Evolutionary conservation across 2,888 invertebrate species (phyloP).

Genomic region (Portevinia maculata): DNA sequence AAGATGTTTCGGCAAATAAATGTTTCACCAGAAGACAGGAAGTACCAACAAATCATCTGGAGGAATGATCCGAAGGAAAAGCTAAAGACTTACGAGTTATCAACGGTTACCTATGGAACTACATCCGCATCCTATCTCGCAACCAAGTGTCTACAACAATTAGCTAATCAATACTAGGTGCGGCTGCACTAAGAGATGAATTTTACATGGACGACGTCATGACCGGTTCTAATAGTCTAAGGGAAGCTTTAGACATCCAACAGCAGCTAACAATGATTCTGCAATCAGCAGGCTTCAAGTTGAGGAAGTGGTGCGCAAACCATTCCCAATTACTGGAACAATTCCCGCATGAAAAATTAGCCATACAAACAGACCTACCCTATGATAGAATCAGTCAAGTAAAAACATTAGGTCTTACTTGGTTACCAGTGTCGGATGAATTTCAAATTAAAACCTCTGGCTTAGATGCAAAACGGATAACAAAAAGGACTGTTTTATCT

Average conservation of each 20-base stretch:
- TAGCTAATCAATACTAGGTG: neutral
- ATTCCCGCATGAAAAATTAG: neutral
- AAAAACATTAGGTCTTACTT: conserved; percentile 2
- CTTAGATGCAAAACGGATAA: neutral
- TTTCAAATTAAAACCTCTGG: neutral
- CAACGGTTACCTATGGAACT: too few species aligned
- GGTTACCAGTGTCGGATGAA: neutral
- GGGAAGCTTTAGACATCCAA: neutral
- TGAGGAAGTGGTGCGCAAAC: conserved; percentile 4
- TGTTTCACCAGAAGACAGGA: too few species aligned
- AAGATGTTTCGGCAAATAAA: neutral
- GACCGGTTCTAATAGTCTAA: conserved; percentile 2
- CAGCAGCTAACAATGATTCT: neutral
- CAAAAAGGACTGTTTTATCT: neutral
- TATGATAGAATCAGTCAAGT: neutral
- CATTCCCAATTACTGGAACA: neutral
- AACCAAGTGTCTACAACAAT: too few species aligned
- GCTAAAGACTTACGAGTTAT: too few species aligned
- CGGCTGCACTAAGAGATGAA: neutral
- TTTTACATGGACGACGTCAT: conserved; percentile 7
- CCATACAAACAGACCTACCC: neutral
- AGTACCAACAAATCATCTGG: too few species aligned
- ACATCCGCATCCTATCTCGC: too few species aligned
- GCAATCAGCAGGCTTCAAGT: neutral
- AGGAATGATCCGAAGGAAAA: too few species aligned